A percentile compares a stretch with the other conserved stretches of the same genome.
Evolutionary conservation across 2,888 invertebrate genomes (phyloP).

Genomic region (Cerastis leucographa): DNA sequence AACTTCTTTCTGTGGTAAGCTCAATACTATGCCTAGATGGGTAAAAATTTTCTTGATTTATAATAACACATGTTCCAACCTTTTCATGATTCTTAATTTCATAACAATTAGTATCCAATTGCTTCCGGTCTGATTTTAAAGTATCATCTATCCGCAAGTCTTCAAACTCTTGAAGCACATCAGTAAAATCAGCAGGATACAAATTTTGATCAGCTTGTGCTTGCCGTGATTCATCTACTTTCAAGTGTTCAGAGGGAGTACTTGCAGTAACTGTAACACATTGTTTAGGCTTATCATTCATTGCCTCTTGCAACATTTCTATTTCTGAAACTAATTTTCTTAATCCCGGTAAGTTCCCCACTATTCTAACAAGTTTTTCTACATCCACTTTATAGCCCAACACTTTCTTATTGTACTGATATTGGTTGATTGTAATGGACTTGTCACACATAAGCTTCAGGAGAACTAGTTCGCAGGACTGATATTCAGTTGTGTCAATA

Average conservation of each 20-base stretch:
- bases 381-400: slow-evolving; percentile 68
- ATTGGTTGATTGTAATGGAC: slow-evolving; percentile 76
- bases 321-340: slow-evolving; percentile 74
- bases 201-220: slow-evolving; percentile 32
- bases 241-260: slow-evolving; percentile 57
- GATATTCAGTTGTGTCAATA: slow-evolving; percentile 78
- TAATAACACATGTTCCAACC: slow-evolving; percentile 84
- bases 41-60: slow-evolving; percentile 86
- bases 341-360: slow-evolving; percentile 78
- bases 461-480: slow-evolving; percentile 82
- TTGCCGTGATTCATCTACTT: slow-evolving; percentile 57
- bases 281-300: slow-evolving; percentile 64
- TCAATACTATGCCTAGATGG: slow-evolving; percentile 82
- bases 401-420: slow-evolving; percentile 65
- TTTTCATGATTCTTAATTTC: slow-evolving; percentile 79
- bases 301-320: slow-evolving; percentile 72
- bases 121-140: slow-evolving; percentile 78
- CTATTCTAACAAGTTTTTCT: slow-evolving; percentile 77
- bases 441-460: slow-evolving; percentile 83
- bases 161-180: slow-evolving; percentile 72
- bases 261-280: slow-evolving; percentile 53
- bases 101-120: slow-evolving; percentile 73
- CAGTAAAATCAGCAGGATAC: slow-evolving; percentile 71
- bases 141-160: slow-evolving; percentile 63
- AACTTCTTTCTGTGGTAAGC: slow-evolving; percentile 59